Percentiles rank a stretch among this genome's conserved stretches.
phyloP scores from a whole-genome alignment of 2,797 vertebrate species.

The Vireo griseus region DNA sequence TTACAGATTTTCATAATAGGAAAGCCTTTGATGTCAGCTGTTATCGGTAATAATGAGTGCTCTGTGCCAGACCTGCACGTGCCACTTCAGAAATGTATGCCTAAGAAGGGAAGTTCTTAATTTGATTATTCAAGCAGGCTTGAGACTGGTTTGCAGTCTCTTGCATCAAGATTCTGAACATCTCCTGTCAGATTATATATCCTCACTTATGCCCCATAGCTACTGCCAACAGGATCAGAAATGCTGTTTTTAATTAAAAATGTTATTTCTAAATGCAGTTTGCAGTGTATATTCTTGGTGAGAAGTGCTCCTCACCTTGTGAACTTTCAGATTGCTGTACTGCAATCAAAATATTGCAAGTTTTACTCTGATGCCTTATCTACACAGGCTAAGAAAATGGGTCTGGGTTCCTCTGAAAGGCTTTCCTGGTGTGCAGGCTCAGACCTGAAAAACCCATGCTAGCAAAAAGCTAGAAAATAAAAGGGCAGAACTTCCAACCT shows the following conservation, averaged over 20 bases:
- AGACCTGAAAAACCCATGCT: not conserved
- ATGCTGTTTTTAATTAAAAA: conserved; percentile 70
- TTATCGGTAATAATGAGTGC: conserved; percentile 13
- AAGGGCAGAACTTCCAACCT: not conserved
- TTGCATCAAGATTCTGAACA: conserved; percentile 47
- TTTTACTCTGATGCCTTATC: not conserved
- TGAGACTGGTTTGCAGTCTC: conserved; percentile 65
- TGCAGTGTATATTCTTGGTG: conserved; percentile 51
- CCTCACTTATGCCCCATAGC: conserved; percentile 62
- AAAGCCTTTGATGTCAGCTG: conserved; percentile 41
- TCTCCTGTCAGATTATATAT: conserved; percentile 62
- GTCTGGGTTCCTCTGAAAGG: not conserved
- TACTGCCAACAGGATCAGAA: conserved; percentile 67
- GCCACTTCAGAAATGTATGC: conserved; percentile 32
- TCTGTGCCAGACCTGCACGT: not conserved
- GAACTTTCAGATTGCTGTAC: conserved; percentile 41
- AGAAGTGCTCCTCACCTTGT: conserved; percentile 51
- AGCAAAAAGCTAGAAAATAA: not conserved
- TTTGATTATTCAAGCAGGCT: conserved; percentile 65
- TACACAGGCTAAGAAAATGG: not conserved
- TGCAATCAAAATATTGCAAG: conserved; percentile 14
- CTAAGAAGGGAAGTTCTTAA: conserved; percentile 56
- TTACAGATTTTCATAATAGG: conserved; percentile 20
- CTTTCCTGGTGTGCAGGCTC: not conserved
- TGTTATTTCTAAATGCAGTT: conserved; percentile 61